A percentile compares a stretch with the other conserved stretches of the same genome.
Evolutionary conservation across 2,888 invertebrate species (phyloP).

Genomic region (Lycocerus yunnanus): DNA sequence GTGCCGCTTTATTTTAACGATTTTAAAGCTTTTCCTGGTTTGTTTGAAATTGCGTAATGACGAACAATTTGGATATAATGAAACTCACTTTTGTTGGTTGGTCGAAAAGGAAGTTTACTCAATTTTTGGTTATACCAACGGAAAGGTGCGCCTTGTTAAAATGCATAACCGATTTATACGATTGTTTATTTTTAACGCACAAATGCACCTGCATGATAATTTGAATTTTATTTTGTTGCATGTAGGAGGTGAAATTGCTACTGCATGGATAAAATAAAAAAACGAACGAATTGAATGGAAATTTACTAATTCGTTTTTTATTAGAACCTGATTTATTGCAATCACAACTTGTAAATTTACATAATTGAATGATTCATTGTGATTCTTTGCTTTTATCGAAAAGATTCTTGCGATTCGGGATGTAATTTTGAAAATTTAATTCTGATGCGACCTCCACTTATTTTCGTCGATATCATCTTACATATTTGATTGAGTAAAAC

Average conservation of each 20-base stretch:
- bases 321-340: not conserved
- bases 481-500: not conserved
- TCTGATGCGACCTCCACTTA: not conserved
- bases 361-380: not conserved
- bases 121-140: not conserved
- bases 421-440: not conserved
- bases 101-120: not conserved
- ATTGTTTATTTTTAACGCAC: not conserved
- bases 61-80: not conserved
- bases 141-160: not conserved
- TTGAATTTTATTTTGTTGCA: not conserved
- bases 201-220: constrained; percentile 12
- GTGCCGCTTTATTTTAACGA: not conserved
- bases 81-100: not conserved
- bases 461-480: not conserved
- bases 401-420: not conserved
- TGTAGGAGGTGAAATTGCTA: not conserved
- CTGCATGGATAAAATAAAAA: not conserved
- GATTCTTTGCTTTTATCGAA: not conserved
- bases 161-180: constrained; percentile 6
- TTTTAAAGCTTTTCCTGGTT: not conserved
- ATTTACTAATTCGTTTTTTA: not conserved
- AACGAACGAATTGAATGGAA: not conserved
- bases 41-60: not conserved
- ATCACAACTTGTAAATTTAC: not conserved